These are phyloP conservation scores for Cecropterus lyciades DNA, from an alignment of 1,140 invertebrate genomes.

Conservation along the genomic window DNA sequence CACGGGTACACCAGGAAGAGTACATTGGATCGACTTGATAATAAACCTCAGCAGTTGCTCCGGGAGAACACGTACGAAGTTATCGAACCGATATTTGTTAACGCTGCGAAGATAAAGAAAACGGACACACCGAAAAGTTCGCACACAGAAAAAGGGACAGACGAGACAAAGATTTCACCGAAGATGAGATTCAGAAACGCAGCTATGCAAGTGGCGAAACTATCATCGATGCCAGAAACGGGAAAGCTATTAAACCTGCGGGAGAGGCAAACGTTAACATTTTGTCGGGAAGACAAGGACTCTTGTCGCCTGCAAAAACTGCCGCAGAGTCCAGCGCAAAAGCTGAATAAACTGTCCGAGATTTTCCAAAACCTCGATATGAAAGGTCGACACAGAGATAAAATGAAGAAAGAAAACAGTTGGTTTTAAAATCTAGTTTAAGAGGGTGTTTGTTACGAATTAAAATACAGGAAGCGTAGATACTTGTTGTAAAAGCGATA, in stretches of 20 bases:
- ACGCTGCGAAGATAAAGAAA: slow-evolving; percentile 53
- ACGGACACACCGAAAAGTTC: slow-evolving; percentile 41
- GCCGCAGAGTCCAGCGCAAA: slow-evolving; percentile 61
- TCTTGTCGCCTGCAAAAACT: slow-evolving; percentile 60
- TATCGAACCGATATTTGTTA: slow-evolving; percentile 68
- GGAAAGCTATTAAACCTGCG: slow-evolving; percentile 72
- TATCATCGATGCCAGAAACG: slow-evolving; percentile 65
- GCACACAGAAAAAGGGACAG: slow-evolving; percentile 29
- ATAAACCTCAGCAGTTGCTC: slow-evolving; percentile 62
- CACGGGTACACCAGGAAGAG: slow-evolving; percentile 57
- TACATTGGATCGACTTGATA: slow-evolving; percentile 46
- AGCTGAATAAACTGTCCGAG: slow-evolving; percentile 69
- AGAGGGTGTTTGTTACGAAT: slow-evolving; percentile 41
- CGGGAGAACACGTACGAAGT: slow-evolving; percentile 79
- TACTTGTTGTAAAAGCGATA: slow-evolving; percentile 44
- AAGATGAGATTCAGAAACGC: slow-evolving; percentile 76
- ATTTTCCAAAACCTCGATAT: slow-evolving; percentile 74
- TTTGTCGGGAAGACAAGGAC: slow-evolving; percentile 50
- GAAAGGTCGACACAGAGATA: slow-evolving; percentile 66
- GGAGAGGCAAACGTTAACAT: slow-evolving; percentile 59
- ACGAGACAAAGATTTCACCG: slow-evolving; percentile 55
- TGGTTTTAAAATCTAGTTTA: slow-evolving; percentile 64
- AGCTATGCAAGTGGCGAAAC: slow-evolving; percentile 68
- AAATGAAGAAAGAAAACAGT: slow-evolving; percentile 77
- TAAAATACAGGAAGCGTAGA: slow-evolving; percentile 25